Evolutionary conservation across 2,888 invertebrate genomes (phyloP), one percentile per base, ranked within the genome.

Genomic region (Idaea straminata): DNA sequence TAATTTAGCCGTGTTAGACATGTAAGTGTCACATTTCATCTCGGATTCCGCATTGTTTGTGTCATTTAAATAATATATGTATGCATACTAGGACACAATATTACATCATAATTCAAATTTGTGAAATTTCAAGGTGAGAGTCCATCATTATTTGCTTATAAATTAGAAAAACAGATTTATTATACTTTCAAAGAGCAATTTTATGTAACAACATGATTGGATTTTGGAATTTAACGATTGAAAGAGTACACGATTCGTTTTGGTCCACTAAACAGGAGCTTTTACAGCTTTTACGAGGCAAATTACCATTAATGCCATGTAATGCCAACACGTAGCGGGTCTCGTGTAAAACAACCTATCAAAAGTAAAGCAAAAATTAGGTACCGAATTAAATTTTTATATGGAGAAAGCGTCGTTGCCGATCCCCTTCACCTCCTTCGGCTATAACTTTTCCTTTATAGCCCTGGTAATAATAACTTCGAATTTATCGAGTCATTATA

Each of bases 401-500:
- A 69, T 80, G 78, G 78, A 63, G 67, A 71, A 77, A 71, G 72
- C 78, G 77, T 77, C 73, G 59, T 59, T 34, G 34, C 47, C 47
- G 7, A 10, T 47, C 13, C 13, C 47, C 10, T 47, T 47, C 59
- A 59, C 72, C 73, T 72, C 72, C 77, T 79, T 72, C 69, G 66
- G 72, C 76, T 64, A 73, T 79, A 78, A 78, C 74, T 75, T 72
- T 71, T 67, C 69, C 75, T 82, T 82, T 80, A 82, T 78, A 70
- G 73, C 72, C 66, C 64, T 63, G 71, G 77, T 78, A 79, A 77
- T 77, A 78, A 69, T 68, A 67, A 66, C 63, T 67, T 64, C 61
- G 70, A 80, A 81, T 82, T 83, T 81, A 83, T 80, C 76, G 77
- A 77, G 75, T 72, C 77, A 75, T 81, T 77, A 74, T 74, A 75